Base-by-base conservation (phyloP, 2,888 invertebrate species). In the Ariolimax columbianus region DNA sequence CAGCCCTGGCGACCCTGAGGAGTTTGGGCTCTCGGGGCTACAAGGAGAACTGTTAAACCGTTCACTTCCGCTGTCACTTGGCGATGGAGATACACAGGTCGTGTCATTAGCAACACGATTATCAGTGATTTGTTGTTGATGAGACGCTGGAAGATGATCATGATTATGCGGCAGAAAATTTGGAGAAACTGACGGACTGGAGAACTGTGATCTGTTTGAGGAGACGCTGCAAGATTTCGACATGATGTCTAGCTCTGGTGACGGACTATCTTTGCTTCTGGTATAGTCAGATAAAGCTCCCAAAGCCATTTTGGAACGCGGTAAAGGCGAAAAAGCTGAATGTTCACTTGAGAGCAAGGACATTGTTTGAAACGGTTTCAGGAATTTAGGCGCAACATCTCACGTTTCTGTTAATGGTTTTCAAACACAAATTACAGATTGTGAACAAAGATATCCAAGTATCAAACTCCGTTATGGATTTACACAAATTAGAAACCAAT, bases 281-380 rank as follows among this genome's bases (percentile, higher is more conserved):
- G 26, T 36, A 59, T n/a, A 77, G 33, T 83, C 83, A 7, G 77
- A 40, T 7, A 66, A 33, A 1, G 47, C 11, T 30, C 83, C 78
- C 14, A 78, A 30, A 0, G 83, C 70, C 77, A 83, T 83, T 70
- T 23, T 59, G 17, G 75, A 38, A 0, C 84, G 55, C n/a, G 73
- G n/a, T 7, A 84, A 38, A 0, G 84, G 80, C 1, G 84, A 80
- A 70, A 84, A 84, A 3, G 84, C 84, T 30, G 84, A 84, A 43
- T 80, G 73, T 63, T 84, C 80, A 72, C 84, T 84, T 4, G 84
- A 84, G 51, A 84, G 14, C 26, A 84, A 40, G 7, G 84, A 84
- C 84, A 84, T 84, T 40, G n/a, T 77, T 17, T 30, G 36, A 19
- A n/a, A 75, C 30, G 38, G n/a, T 3, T 40, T 75, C 17, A 75